Percentiles rank a stretch among this genome's conserved stretches.
Conservation (phyloP, 2,113 vertebrate species). For the Muscicapa adusta region DNA sequence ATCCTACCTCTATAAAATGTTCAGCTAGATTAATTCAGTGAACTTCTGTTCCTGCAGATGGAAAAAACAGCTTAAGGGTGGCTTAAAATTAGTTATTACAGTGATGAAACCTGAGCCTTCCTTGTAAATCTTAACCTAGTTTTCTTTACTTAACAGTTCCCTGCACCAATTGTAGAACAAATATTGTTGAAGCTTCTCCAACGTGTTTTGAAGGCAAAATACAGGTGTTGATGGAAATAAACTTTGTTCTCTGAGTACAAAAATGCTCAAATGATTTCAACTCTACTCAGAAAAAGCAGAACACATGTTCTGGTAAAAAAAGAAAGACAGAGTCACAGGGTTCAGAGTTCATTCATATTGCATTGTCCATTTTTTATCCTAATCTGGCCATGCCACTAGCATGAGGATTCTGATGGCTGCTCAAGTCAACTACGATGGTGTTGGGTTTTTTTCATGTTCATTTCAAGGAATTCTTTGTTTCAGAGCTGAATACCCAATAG, state of each 20-base stretch:
- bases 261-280: not conserved
- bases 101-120: not conserved
- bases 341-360: not conserved
- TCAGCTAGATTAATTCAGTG: not conserved
- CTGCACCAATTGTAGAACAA: not conserved
- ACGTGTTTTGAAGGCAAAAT: not conserved
- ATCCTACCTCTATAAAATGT: not conserved
- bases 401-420: not conserved
- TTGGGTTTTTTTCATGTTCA: not conserved
- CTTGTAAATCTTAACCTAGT: not conserved
- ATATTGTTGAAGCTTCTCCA: not conserved
- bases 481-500: not conserved
- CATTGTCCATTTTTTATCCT: not conserved
- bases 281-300: not conserved
- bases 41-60: not conserved
- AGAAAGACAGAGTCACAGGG: not conserved
- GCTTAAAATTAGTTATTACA: not conserved
- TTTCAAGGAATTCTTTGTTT: not conserved
- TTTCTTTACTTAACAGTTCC: not conserved
- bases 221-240: not conserved
- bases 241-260: not conserved
- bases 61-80: not conserved
- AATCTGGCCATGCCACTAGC: fast-evolving
- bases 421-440: fast-evolving
- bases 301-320: not conserved